Percentiles rank a stretch among this genome's conserved stretches.
These are phyloP conservation scores for Catamblyrhynchus diadema DNA, from an alignment of 2,797 vertebrate species.

Conservation along the genomic window DNA sequence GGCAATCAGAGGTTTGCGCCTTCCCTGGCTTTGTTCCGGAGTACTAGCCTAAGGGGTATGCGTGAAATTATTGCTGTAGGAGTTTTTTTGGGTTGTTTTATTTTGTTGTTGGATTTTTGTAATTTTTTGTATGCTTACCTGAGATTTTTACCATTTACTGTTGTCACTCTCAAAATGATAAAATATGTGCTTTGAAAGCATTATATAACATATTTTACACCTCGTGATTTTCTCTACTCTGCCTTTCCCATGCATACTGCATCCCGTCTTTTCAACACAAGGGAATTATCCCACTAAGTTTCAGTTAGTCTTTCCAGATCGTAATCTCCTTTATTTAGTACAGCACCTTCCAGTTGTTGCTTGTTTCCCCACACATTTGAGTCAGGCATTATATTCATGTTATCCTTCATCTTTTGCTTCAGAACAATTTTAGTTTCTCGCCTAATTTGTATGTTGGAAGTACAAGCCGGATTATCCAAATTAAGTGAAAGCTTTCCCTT, in stretches of 20 bases:
- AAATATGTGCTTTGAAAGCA: not conserved
- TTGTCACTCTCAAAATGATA: not conserved
- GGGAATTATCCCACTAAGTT: slow-evolving; percentile 39
- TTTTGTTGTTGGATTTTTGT: not conserved
- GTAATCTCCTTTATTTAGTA: slow-evolving; percentile 43
- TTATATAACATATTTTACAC: not conserved
- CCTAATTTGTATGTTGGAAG: slow-evolving; percentile 69
- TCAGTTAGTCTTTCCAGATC: slow-evolving; percentile 53
- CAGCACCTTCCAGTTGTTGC: slow-evolving; percentile 55
- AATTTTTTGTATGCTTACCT: not conserved
- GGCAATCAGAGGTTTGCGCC: not conserved
- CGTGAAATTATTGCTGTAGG: not conserved
- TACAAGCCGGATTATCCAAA: slow-evolving; percentile 55
- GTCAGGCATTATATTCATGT: slow-evolving; percentile 41
- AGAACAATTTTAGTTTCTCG: slow-evolving; percentile 59
- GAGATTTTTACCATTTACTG: not conserved
- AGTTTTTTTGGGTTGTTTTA: not conserved
- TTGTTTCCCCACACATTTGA: slow-evolving; percentile 52
- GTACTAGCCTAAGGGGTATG: not conserved
- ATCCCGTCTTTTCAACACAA: slow-evolving; percentile 38
- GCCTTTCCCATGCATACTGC: not conserved
- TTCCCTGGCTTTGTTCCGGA: not conserved
- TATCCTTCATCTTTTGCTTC: slow-evolving; percentile 60
- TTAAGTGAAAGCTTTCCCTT: slow-evolving; percentile 56
- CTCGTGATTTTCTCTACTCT: not conserved